Evolutionary conservation across 2,797 vertebrate genomes (phyloP).

Genomic region (Mastacembelus armatus): DNA sequence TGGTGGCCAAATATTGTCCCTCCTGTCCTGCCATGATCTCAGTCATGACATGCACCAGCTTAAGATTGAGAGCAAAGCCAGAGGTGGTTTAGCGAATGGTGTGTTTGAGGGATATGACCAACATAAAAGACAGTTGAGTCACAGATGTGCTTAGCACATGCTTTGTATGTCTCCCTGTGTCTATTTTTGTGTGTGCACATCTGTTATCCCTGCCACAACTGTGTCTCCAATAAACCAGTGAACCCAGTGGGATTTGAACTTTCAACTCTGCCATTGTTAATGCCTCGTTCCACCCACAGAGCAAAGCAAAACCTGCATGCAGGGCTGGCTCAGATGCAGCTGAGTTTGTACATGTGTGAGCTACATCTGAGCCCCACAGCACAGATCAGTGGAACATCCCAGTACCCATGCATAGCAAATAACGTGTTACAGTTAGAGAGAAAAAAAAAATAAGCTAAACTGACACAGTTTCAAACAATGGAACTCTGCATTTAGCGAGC

Average conservation of each 20-base stretch:
- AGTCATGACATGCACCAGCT: no score
- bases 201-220: conserved; percentile 25
- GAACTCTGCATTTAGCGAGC: not conserved
- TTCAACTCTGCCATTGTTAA: conserved; percentile 58
- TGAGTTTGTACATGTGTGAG: conserved; percentile 22
- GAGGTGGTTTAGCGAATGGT: not conserved
- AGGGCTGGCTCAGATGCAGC: conserved; percentile 42
- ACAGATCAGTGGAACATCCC: conserved; percentile 63
- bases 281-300: conserved; percentile 54
- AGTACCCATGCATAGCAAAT: conserved; percentile 52
- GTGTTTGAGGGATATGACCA: no score
- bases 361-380: conserved; percentile 60
- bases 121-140: not conserved
- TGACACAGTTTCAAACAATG: conserved; percentile 13
- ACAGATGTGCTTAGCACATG: not conserved
- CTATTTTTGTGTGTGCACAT: conserved; percentile 4
- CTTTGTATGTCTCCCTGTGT: not conserved
- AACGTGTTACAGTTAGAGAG: conserved; percentile 33
- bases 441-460: conserved; percentile 24
- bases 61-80: conserved; percentile 6
- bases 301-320: conserved; percentile 49
- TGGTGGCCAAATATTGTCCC: no score
- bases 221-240: conserved; percentile 46
- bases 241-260: conserved; percentile 62
- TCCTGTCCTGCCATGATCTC: no score